Evolutionary conservation across 2,888 invertebrate species (phyloP).

Genomic region (Epirrita christyi): DNA sequence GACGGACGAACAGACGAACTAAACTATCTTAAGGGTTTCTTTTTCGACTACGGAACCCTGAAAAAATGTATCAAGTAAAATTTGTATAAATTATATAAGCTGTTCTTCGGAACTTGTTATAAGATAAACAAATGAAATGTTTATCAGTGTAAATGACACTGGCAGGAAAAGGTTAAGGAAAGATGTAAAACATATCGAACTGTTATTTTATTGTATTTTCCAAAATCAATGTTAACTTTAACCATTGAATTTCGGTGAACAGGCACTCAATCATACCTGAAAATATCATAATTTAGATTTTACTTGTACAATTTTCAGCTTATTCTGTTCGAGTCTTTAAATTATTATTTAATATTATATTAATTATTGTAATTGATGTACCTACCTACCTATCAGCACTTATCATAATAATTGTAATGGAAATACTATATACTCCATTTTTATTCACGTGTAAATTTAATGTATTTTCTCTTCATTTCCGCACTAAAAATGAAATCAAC

Average conservation of each 20-base stretch:
- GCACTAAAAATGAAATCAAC: slow-evolving; percentile 78
- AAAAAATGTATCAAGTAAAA: slow-evolving; percentile 6
- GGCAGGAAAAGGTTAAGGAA: slow-evolving; percentile 32
- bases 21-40: no score
- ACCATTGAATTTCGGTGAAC: slow-evolving; percentile 22
- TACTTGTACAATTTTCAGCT: slow-evolving; percentile 8
- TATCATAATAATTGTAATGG: slow-evolving; percentile 18
- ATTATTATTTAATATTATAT: slow-evolving; percentile 7
- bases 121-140: slow-evolving; percentile 25
- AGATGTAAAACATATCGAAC: slow-evolving; percentile 45
- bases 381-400: slow-evolving; percentile 7
- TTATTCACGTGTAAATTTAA: slow-evolving; percentile 20
- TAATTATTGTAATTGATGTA: slow-evolving; percentile 24
- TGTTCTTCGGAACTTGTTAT: slow-evolving; percentile 35
- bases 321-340: slow-evolving; percentile 16
- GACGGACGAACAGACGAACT: no score
- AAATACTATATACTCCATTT: slow-evolving; percentile 10
- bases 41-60: neutral
- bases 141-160: slow-evolving; percentile 38
- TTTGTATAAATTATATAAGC: slow-evolving; percentile 28
- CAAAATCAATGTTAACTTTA: slow-evolving; percentile 29
- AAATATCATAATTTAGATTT: slow-evolving; percentile 18
- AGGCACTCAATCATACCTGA: slow-evolving; percentile 13
- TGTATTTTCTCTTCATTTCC: slow-evolving; percentile 42
- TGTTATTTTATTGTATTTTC: slow-evolving; percentile 40